These are phyloP conservation scores for Alfaro cultratus DNA, from an alignment of 2,797 vertebrate species.

Conservation along the genomic window DNA sequence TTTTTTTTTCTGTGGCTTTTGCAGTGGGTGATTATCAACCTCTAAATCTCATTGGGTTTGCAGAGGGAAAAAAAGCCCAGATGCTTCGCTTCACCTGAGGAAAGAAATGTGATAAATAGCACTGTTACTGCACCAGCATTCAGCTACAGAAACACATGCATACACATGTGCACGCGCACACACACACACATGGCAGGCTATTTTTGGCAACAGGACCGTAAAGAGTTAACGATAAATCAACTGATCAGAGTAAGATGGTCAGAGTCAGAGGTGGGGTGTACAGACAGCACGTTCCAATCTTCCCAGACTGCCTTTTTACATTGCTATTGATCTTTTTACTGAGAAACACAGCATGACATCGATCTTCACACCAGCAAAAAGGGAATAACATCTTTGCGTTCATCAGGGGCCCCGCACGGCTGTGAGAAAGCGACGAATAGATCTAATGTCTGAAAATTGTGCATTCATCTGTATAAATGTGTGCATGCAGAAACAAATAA, in stretches of 20 bases:
- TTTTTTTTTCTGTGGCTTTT: not conserved
- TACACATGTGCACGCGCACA: not conserved
- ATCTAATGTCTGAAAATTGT: constrained; percentile 4
- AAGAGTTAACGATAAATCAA: constrained; percentile 63
- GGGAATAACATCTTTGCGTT: constrained; percentile 34
- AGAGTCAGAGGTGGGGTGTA: constrained; percentile 34
- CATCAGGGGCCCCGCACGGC: constrained; percentile 17
- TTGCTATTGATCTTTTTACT: constrained; percentile 72
- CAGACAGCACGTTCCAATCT: constrained; percentile 51
- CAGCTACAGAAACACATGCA: constrained; percentile 32
- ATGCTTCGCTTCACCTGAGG: constrained; percentile 33
- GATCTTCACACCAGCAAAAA: constrained; percentile 64
- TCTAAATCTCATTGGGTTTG: constrained; percentile 26
- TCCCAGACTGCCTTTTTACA: constrained; percentile 75
- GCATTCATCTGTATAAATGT: not conserved
- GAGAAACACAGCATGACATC: constrained; percentile 55
- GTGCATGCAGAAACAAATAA: constrained; percentile 1
- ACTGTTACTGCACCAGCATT: constrained; percentile 32
- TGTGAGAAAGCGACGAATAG: constrained; percentile 14
- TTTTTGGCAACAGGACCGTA: constrained; percentile 53
- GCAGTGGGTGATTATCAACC: constrained; percentile 19
- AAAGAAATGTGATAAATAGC: constrained; percentile 33
- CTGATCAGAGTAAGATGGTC: constrained; percentile 58
- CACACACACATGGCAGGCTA: constrained; percentile 29
- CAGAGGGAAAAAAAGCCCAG: constrained; percentile 13